Conservation (phyloP, 2,797 vertebrate species). For the Clarias platycephalus region DNA sequence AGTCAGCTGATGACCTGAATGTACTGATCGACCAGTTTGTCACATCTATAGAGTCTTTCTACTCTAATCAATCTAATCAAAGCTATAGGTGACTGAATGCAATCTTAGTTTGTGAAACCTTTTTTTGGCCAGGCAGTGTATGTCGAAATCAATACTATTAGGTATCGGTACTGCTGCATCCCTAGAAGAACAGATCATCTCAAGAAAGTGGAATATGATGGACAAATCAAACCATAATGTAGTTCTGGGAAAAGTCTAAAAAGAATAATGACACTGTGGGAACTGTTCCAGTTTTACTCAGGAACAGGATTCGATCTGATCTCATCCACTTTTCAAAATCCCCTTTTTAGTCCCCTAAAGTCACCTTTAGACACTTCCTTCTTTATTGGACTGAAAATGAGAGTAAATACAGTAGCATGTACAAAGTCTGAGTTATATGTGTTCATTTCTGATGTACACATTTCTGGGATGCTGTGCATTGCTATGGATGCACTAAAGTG, state of each 20-base stretch:
- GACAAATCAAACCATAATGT: background rate
- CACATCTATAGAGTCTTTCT: no score
- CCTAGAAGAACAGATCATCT: background rate
- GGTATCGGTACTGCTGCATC: background rate
- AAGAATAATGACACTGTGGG: background rate
- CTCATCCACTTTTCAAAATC: background rate
- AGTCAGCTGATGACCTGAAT: no score
- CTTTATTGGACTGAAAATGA: background rate
- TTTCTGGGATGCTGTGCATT: background rate
- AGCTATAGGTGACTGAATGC: no score
- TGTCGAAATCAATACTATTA: background rate
- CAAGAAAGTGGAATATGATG: background rate
- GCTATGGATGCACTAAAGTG: background rate
- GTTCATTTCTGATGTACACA: background rate
- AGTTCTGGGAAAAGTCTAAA: background rate
- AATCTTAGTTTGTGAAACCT: no score
- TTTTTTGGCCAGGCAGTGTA: no score
- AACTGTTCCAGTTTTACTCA: background rate
- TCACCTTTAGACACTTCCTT: background rate
- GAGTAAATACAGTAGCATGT: background rate
- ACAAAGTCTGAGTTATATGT: background rate
- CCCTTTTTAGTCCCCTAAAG: no score
- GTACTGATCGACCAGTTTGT: no score
- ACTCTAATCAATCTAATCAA: no score
- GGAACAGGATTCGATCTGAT: background rate